Evolutionary conservation across 2,797 vertebrate species (phyloP).

Genomic region (Aeoliscus strigatus): DNA sequence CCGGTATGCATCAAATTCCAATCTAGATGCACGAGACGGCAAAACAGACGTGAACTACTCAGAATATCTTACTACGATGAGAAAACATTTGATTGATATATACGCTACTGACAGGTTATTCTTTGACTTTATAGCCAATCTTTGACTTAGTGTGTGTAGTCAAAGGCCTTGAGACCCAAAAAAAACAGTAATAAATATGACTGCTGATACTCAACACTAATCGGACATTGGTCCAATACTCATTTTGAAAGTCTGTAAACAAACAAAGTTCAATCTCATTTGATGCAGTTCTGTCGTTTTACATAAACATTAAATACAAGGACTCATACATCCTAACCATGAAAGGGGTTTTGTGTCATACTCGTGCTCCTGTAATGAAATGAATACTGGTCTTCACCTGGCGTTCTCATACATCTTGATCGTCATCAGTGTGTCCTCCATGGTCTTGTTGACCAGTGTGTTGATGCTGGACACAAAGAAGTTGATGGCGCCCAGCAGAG

Average conservation of each 20-base stretch:
- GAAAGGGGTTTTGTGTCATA: too few species aligned
- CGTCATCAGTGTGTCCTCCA: slow-evolving; percentile 96
- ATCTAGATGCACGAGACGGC: slow-evolving; percentile 55
- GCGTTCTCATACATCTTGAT: slow-evolving; percentile 94
- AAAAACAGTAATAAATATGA: too few species aligned
- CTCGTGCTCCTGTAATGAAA: neutral
- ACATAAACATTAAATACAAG: too few species aligned
- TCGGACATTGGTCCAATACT: too few species aligned
- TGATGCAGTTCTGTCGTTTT: too few species aligned
- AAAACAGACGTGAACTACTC: neutral
- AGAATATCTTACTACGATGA: neutral
- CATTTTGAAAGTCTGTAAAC: too few species aligned
- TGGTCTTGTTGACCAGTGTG: slow-evolving; percentile 95
- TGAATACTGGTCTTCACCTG: slow-evolving; percentile 71
- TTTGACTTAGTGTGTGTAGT: neutral
- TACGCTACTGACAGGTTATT: too few species aligned
- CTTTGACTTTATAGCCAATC: too few species aligned
- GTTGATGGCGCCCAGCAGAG: slow-evolving; percentile 91
- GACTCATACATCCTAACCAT: too few species aligned
- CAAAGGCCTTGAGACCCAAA: neutral
- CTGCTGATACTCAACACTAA: too few species aligned
- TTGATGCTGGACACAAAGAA: slow-evolving; percentile 98
- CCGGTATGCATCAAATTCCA: slow-evolving; percentile 95
- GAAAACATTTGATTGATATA: neutral
- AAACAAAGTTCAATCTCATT: too few species aligned